These are phyloP conservation scores for Drosophila koepferae DNA, from an alignment of 2,888 invertebrate species.

Conservation along the genomic window DNA sequence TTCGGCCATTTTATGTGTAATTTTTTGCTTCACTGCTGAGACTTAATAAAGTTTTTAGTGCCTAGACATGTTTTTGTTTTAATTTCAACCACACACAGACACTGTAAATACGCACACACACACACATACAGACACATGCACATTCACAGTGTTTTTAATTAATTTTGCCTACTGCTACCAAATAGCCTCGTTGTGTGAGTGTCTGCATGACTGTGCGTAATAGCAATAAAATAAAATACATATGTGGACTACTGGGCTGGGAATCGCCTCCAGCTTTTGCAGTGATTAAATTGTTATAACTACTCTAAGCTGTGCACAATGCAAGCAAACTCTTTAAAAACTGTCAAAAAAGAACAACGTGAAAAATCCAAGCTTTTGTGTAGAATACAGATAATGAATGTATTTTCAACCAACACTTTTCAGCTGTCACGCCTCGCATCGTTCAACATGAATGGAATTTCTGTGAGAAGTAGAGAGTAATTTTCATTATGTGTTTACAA, in stretches of 20 bases:
- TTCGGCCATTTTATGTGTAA: constrained; percentile 69
- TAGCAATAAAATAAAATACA: constrained; percentile 69
- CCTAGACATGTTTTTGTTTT: constrained; percentile 78
- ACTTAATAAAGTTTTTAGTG: constrained; percentile 80
- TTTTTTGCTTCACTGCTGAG: constrained; percentile 65
- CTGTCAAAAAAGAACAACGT: constrained; percentile 23
- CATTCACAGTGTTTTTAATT: constrained; percentile 63
- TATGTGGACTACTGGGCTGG: constrained; percentile 37
- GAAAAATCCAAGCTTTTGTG: not conserved
- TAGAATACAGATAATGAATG: not conserved
- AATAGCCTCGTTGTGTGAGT: constrained; percentile 50
- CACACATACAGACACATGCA: constrained; percentile 3
- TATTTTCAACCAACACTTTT: not conserved
- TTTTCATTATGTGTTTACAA: constrained; percentile 4
- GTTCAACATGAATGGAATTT: constrained; percentile 11
- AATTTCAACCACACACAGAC: constrained; percentile 41
- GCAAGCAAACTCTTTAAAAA: constrained; percentile 33
- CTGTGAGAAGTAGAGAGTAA: not conserved
- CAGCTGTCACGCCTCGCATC: not conserved
- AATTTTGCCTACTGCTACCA: constrained; percentile 67
- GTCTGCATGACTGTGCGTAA: constrained; percentile 31
- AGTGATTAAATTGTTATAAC: constrained; percentile 73
- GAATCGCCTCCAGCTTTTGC: constrained; percentile 54
- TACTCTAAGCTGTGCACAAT: constrained; percentile 23
- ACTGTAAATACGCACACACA: not conserved